Conservation (phyloP, 2,113 vertebrate genomes). For the Gopherus flavomarginatus region DNA sequence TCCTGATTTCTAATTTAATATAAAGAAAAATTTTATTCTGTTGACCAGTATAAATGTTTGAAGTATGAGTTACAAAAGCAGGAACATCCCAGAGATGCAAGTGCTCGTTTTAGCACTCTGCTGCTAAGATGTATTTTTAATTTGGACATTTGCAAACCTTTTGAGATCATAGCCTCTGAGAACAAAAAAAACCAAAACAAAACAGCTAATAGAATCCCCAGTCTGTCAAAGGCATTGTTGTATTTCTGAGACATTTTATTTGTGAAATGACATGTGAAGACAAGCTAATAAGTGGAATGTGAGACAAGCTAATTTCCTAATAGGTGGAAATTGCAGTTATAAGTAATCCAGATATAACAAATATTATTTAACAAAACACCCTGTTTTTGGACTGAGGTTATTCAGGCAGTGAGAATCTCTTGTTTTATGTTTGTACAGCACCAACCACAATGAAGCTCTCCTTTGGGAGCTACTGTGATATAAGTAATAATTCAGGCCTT, state of each 20-base stretch:
- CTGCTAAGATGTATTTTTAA: neutral
- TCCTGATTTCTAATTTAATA: neutral
- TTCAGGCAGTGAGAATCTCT: neutral
- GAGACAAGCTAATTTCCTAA: neutral
- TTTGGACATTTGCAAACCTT: neutral
- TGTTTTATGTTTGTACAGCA: neutral
- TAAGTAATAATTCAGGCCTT: neutral
- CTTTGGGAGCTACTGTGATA: neutral
- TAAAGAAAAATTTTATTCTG: slow-evolving; percentile 10
- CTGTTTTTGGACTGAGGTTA: neutral
- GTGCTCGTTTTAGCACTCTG: neutral
- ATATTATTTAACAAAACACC: neutral
- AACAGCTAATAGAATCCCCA: neutral
- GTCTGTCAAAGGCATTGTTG: neutral
- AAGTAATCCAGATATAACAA: neutral
- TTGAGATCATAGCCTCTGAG: neutral
- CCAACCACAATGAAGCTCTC: neutral
- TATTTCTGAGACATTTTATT: neutral
- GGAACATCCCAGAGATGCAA: too few relatives aligned
- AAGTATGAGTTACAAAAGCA: neutral
- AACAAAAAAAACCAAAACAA: neutral
- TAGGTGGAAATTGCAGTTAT: neutral
- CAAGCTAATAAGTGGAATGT: neutral
- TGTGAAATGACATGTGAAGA: neutral
- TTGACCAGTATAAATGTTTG: neutral